phyloP scores from a whole-genome alignment of 2,888 invertebrate genomes.

The Balanococcus diminutus region DNA sequence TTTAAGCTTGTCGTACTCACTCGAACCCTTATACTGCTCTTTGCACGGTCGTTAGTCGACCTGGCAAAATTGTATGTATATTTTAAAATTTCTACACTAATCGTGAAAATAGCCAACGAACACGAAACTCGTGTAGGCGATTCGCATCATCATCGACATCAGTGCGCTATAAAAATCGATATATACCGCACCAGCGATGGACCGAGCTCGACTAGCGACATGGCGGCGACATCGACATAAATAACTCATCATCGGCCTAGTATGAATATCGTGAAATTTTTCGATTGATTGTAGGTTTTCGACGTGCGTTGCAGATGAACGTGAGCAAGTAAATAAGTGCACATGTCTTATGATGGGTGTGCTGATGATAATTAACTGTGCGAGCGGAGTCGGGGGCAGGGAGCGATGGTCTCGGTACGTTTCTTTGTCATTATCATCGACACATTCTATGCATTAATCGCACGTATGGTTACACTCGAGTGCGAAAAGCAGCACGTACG shows the following conservation, averaged over 20 bases:
- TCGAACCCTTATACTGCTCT: background rate
- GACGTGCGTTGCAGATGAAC: no score
- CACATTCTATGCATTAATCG: no score
- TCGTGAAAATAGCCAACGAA: conserved; percentile 19
- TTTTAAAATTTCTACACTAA: background rate
- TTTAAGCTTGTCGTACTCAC: background rate
- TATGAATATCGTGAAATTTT: background rate
- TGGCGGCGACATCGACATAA: background rate
- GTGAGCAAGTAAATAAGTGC: no score
- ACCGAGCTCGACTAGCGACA: background rate
- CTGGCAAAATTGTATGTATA: conserved; percentile 20
- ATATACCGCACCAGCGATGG: background rate
- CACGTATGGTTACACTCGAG: no score
- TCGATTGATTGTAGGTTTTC: no score
- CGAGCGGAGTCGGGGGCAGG: no score
- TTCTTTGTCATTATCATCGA: no score
- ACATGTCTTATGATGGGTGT: no score
- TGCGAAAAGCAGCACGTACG: no score
- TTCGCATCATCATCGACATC: background rate
- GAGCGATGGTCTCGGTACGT: no score
- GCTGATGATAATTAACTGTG: no score
- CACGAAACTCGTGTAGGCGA: conserved; percentile 17
- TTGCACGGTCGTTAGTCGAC: background rate
- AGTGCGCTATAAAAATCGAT: background rate
- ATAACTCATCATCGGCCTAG: background rate